phyloP scores from a whole-genome alignment of 2,888 invertebrate genomes.

The Drosophila hamatofila region DNA sequence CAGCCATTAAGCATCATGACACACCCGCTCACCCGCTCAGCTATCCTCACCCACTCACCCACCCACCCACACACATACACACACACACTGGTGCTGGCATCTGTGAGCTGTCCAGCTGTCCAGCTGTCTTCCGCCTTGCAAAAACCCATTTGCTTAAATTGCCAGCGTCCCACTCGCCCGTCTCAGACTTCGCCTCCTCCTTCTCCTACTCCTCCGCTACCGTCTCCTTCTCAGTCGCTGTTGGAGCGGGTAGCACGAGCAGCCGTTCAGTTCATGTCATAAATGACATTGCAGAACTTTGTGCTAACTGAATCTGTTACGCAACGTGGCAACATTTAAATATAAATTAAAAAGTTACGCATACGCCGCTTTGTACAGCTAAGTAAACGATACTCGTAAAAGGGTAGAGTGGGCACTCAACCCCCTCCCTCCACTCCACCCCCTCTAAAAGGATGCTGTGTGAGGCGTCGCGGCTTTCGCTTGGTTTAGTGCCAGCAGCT shows the following conservation, averaged over 20 bases:
- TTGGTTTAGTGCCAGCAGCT: slow-evolving; percentile 9
- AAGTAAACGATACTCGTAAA: slow-evolving; percentile 18
- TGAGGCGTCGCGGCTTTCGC: neutral
- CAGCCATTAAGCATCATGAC: slow-evolving; percentile 41
- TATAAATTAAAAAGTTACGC: slow-evolving; percentile 77
- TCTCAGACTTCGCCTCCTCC: neutral
- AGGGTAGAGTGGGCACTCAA: neutral
- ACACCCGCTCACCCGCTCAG: slow-evolving; percentile 5
- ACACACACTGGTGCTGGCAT: slow-evolving; percentile 2
- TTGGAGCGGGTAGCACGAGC: neutral
- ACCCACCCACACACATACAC: too few relatives aligned
- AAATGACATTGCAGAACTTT: slow-evolving; percentile 42
- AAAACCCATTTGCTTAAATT: slow-evolving; percentile 22
- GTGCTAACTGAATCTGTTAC: slow-evolving; percentile 43
- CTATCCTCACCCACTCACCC: slow-evolving; percentile 8
- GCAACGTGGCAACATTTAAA: slow-evolving; percentile 64
- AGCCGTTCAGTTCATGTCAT: slow-evolving; percentile 23
- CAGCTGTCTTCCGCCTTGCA: slow-evolving; percentile 4
- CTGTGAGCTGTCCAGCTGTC: slow-evolving; percentile 23
- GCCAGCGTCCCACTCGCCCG: neutral
- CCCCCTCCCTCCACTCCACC: neutral
- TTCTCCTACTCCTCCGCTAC: too few relatives aligned
- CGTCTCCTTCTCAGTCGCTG: neutral
- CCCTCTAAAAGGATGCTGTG: neutral
- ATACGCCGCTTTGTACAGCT: slow-evolving; percentile 57